Base-by-base conservation (phyloP, 2,113 vertebrate genomes). In the Columba janthina region DNA sequence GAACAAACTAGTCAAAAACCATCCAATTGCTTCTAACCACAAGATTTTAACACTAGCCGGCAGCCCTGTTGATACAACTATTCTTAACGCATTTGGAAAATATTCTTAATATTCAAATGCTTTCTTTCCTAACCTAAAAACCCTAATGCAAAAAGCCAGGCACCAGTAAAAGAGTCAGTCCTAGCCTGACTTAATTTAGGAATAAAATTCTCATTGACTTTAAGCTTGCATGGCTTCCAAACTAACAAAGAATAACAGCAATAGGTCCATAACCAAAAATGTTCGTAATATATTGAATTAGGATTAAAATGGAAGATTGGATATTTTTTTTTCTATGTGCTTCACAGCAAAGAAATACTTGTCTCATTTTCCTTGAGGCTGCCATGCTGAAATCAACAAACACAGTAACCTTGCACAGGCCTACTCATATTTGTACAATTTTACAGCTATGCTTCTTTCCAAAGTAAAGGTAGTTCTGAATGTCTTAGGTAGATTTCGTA, bases 21-120 rank as follows among this genome's bases (percentile, higher is more conserved):
- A 66, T 44, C 42, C 77, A 85, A 38, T 46, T 81, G 34, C 77
- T 86, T 80, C 69, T 90, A 85, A 89, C 95, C 91, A 73, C 76
- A 92, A 32, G 46, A 50, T 80, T 91, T 96, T 79, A 93, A 86
- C 34, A 57, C 28, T 29, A 73, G 71, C 36, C 9, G 3, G 40
- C 34, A 66, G 76, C 19, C 6, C 64, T n/a, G 36, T 56, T 94
- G 64, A 53, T 48, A 34, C 31, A 74, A 57, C 60, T 83, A 20
- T 80, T 72, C 80, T 77, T 75, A 73, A 88, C 40, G 65, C 24
- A 83, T 32, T 69, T 18, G 73, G 86, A 88, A 95, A 93, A 73
- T 50, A 85, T 58, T 57, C 61, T 88, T 54, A 82, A 60, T 83
- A 86, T 85, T 77, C 51, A 34, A 91, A 53, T 29, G 29, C 64